Evolutionary conservation across 2,113 vertebrate genomes (phyloP).

Genomic region (Hippotragus niger): DNA sequence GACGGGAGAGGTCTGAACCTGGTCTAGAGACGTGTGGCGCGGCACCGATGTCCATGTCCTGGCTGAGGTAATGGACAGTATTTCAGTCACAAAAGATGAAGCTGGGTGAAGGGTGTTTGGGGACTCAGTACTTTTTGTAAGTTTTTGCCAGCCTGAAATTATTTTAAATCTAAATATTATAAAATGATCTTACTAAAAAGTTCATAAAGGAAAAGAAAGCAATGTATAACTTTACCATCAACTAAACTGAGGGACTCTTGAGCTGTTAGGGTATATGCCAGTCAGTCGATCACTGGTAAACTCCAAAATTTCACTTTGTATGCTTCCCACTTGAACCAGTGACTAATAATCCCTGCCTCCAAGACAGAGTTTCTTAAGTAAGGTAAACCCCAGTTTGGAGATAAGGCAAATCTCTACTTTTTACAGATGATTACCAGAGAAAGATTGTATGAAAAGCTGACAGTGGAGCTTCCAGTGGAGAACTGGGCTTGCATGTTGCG

Average conservation of each 20-base stretch:
- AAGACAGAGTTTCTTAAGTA: background rate
- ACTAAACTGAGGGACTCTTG: background rate
- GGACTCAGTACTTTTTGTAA: background rate
- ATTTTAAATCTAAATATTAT: background rate
- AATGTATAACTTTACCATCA: background rate
- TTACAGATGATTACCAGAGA: background rate
- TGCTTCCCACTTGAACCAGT: background rate
- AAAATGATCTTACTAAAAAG: background rate
- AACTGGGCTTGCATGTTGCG: fast-evolving
- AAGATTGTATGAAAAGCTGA: background rate
- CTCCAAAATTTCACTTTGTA: background rate
- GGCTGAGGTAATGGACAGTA: fast-evolving
- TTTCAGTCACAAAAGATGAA: background rate
- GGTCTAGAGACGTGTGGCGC: fast-evolving
- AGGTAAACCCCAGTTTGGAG: background rate
- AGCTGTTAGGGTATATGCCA: background rate
- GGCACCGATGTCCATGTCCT: fast-evolving
- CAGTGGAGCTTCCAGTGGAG: background rate
- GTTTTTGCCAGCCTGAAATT: background rate
- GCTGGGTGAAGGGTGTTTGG: background rate
- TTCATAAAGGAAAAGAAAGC: background rate
- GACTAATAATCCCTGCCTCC: background rate
- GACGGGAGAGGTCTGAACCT: background rate
- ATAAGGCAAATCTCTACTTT: background rate
- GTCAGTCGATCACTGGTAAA: background rate